These are phyloP conservation scores for Tigriopus japonicus DNA, from an alignment of 1,140 invertebrate genomes.

Conservation along the genomic window DNA sequence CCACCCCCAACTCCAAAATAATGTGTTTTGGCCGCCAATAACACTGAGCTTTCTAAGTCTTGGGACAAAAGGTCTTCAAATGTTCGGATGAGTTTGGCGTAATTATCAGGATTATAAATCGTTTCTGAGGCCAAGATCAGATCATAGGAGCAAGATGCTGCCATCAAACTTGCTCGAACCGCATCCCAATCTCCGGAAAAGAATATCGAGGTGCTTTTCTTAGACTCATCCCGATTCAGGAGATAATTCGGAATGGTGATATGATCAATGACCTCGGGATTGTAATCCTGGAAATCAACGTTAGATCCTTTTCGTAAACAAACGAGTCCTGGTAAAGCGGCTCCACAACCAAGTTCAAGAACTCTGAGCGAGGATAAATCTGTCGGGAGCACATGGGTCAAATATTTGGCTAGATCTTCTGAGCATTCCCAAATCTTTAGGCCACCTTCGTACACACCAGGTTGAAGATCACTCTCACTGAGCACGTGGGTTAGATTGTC, in stretches of 20 bases:
- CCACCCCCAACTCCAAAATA: constrained; percentile 30
- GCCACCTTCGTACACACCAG: constrained; percentile 13
- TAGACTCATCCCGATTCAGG: constrained; percentile 17
- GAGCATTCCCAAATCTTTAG: constrained; percentile 16
- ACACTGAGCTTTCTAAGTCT: constrained; percentile 20
- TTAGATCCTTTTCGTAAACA: constrained; percentile 19
- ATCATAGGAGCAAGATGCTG: constrained; percentile 20
- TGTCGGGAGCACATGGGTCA: not conserved
- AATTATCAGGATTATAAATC: constrained; percentile 24
- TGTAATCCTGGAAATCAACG: constrained; percentile 26
- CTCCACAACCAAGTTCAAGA: constrained; percentile 25
- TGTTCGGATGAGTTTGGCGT: constrained; percentile 22
- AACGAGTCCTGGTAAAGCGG: constrained; percentile 24
- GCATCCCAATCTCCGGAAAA: constrained; percentile 23
- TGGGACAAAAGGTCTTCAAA: constrained; percentile 20
- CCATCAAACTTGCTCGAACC: constrained; percentile 8
- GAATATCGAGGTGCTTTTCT: constrained; percentile 19
- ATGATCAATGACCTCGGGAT: constrained; percentile 22
- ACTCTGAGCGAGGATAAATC: not conserved
- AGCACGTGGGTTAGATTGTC: too few species aligned
- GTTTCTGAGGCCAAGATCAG: constrained; percentile 27
- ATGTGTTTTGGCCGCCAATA: constrained; percentile 25
- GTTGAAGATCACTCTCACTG: too few species aligned
- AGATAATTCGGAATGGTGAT: constrained; percentile 23
- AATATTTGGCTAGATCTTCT: constrained; percentile 13